Conservation (phyloP, 2,888 invertebrate genomes). For the Invenusta paracnida region DNA sequence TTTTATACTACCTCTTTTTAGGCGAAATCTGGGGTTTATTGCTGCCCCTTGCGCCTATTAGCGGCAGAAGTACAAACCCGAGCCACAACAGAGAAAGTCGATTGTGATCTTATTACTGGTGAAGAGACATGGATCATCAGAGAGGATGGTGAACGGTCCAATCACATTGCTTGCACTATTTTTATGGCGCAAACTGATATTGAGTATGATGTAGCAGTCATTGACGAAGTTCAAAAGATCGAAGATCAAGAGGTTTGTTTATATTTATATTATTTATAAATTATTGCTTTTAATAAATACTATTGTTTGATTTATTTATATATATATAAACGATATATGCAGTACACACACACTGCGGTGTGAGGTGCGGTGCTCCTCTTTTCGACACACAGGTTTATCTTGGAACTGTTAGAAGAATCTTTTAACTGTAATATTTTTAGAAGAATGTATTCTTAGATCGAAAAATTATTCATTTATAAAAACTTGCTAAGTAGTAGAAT, state of each 20-base stretch:
- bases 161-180: neutral
- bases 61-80: neutral
- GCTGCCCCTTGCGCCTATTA: neutral
- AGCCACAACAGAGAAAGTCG: neutral
- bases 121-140: neutral
- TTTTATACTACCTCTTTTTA: neutral
- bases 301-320: too few relatives aligned
- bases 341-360: too few relatives aligned
- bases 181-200: neutral
- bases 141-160: neutral
- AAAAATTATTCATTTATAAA: too few relatives aligned
- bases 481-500: too few relatives aligned
- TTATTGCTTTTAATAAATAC: too few relatives aligned
- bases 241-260: neutral
- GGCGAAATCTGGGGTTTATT: neutral
- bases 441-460: too few relatives aligned
- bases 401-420: too few relatives aligned
- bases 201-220: neutral
- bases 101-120: neutral
- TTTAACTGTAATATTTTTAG: too few relatives aligned
- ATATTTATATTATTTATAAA: neutral
- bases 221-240: neutral
- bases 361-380: too few relatives aligned
- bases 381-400: too few relatives aligned
- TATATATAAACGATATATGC: too few relatives aligned